Base-by-base conservation (phyloP, 2,888 invertebrate genomes). In the Polyommatus iphigenia region DNA sequence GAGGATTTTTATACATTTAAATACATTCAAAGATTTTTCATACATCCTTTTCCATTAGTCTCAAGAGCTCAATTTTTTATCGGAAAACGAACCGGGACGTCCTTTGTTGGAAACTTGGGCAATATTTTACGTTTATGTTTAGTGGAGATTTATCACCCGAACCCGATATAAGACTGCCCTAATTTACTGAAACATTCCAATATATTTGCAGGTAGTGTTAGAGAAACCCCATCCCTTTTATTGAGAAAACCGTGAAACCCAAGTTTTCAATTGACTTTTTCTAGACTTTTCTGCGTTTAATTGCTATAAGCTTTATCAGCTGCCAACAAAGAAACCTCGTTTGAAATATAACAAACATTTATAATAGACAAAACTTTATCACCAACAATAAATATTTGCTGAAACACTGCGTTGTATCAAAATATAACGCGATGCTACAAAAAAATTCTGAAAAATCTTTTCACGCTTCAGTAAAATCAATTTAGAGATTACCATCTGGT, bases 91-190 rank as follows among this genome's bases (percentile, higher is more conserved):
- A 59, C 59, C 62, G 10, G 24, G 24, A 7, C n/a, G n/a, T 62
- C 62, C 24, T 62, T 62, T 62, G 62, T 62, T 62, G 4, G 24
- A 62, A 62, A 62, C 62, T 62, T 62, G 62, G 62, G 62, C 24
- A 62, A 62, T 62, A 62, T 62, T 24, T 62, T 24, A 62, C 62
- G 62, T 62, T 62, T 62, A 62, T 62, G 62, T 62, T 24, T 62
- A 62, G 62, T 62, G 62, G 62, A 62, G 62, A 62, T 62, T 62
- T 62, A 62, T 62, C 62, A 62, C 62, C 62, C 62, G 24, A 24
- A 62, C 20, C 62, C 62, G 62, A 62, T 62, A 62, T 62, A 62
- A 62, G 24, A 24, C 62, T 24, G 24, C 62, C 62, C 62, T 62
- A 24, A 62, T 24, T 24, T 24, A 62, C 62, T 62, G 62, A 24